phyloP scores from a whole-genome alignment of 2,797 vertebrate species.

The Coreius guichenoti region DNA sequence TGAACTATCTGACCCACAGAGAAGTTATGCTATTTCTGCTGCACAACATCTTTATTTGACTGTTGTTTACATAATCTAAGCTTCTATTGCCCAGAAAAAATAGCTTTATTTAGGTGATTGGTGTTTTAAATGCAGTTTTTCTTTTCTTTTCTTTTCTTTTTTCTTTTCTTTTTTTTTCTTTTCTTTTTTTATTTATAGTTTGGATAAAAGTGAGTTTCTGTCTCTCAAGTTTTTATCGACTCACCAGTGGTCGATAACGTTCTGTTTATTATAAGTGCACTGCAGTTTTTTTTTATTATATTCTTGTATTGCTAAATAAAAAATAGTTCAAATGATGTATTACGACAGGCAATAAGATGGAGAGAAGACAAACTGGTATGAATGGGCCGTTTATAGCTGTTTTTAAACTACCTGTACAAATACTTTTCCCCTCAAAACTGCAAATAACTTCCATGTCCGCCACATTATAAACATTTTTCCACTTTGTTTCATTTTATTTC shows the following conservation, averaged over 20 bases:
- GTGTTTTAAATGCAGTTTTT: too few species aligned
- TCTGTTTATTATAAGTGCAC: too few species aligned
- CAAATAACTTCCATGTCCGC: conserved; percentile 3
- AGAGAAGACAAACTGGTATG: neutral
- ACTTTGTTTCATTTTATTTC: neutral
- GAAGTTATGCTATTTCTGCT: neutral
- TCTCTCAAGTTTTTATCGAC: too few species aligned
- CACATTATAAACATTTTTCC: neutral
- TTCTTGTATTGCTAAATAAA: neutral
- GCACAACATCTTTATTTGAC: neutral
- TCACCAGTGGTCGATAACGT: too few species aligned
- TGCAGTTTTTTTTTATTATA: too few species aligned
- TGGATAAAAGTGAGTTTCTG: too few species aligned
- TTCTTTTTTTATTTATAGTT: too few species aligned
- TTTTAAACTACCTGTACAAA: neutral
- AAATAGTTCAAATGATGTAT: neutral
- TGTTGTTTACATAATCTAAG: neutral
- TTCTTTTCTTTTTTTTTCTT: too few species aligned
- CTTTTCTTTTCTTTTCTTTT: too few species aligned
- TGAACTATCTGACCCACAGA: neutral
- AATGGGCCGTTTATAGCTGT: neutral
- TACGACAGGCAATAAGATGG: neutral
- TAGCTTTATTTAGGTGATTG: neutral
- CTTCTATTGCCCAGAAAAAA: neutral
- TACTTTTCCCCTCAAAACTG: neutral